Base-by-base conservation (phyloP, 2,888 invertebrate species). In the Anorthoa munda region DNA sequence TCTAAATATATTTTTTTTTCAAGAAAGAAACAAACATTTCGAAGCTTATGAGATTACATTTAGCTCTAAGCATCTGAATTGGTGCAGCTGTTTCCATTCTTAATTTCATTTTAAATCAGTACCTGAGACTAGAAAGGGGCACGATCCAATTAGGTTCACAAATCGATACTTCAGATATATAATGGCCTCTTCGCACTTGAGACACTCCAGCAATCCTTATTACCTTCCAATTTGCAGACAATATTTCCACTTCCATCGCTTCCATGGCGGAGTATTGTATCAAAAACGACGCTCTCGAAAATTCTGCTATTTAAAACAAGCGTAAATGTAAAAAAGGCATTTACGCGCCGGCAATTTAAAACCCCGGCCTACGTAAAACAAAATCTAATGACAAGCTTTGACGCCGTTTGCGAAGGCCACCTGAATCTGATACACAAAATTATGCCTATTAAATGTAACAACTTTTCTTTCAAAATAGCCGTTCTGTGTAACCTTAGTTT, bases 331-430 rank as follows among this genome's bases (percentile, higher is more conserved):
- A 79, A 85, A 83, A 79, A 66, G 53, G 26, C 31, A 68, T 78
- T 75, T 64, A 72, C 69, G 63, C 60, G 66, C 65, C 55, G n/a
- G n/a, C 85, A 85, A 83, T 85, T 83, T 75, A 77, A 83, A 77
- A 63, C 61, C 61, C 72, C 50, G 58, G 26, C 61, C 69, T 31
- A 69, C 73, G 48, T 77, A 72, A 77, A 84, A 85, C 80, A 83
- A 83, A 85, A 72, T 85, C 73, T 84, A 84, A 84, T 83, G 86
- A 77, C 77, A 70, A 85, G 83, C 84, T 83, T 83, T 84, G 84
- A 83, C 83, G 75, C 72, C 71, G 21, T 83, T 80, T 71, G 79
- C 48, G 65, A 79, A 80, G 81, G 77, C 55, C 79, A 75, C 71
- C 75, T 83, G 59, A 80, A 82, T 85, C 80, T 79, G 76, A 82